Conservation (phyloP, 2,797 vertebrate genomes). For the Podargus strigoides region DNA sequence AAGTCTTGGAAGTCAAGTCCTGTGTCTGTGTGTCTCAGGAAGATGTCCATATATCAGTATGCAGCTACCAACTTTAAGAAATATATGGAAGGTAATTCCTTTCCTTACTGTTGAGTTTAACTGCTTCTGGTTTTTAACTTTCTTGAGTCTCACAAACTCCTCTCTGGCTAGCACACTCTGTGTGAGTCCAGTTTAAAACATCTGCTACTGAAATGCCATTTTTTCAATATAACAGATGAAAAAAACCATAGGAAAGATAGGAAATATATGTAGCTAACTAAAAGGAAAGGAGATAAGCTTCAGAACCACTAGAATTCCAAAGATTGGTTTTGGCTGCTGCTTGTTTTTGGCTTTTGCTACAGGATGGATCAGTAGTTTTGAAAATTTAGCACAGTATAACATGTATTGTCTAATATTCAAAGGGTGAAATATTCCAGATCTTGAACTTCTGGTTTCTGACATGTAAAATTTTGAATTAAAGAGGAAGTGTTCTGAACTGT, state of each 20-base stretch:
- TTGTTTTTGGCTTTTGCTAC: slow-evolving; percentile 11
- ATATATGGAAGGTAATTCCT: not conserved
- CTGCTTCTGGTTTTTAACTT: not conserved
- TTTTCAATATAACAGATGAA: not conserved
- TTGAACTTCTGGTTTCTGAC: slow-evolving; percentile 16
- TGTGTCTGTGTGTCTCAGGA: not conserved
- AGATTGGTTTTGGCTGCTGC: not conserved
- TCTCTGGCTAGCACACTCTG: not conserved
- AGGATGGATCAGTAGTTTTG: not conserved
- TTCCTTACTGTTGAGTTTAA: not conserved
- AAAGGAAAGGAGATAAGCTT: not conserved
- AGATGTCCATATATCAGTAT: fast-evolving
- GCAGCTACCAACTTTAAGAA: not conserved
- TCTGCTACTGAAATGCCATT: not conserved
- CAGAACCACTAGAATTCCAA: not conserved
- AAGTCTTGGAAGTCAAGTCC: not conserved
- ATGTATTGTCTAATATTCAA: not conserved
- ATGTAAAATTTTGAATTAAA: slow-evolving; percentile 10
- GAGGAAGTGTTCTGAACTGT: slow-evolving; percentile 14
- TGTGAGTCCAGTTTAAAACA: not conserved
- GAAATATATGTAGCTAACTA: not conserved
- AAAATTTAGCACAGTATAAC: not conserved
- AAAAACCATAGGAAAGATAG: not conserved
- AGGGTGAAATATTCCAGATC: slow-evolving; percentile 21
- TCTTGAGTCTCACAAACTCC: not conserved